Conservation (phyloP, 2,113 vertebrate genomes). For the Corythaixoides concolor region DNA sequence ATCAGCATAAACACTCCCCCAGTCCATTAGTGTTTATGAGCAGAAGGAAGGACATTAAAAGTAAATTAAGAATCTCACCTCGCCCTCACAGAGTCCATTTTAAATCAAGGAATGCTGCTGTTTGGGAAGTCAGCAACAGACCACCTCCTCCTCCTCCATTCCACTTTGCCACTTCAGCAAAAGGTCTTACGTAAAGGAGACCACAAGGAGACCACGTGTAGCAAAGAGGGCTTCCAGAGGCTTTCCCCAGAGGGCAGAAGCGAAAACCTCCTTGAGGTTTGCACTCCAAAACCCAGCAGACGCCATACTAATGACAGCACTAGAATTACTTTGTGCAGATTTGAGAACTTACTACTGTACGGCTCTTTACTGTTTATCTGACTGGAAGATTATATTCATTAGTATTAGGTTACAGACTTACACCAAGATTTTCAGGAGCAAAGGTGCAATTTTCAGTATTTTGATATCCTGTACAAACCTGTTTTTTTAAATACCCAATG, state of each 20-base stretch:
- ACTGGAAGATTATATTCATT: not conserved
- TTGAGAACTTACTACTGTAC: not conserved
- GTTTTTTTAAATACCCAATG: not conserved
- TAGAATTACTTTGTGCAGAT: not conserved
- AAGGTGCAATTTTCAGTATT: not conserved
- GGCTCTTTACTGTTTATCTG: not conserved
- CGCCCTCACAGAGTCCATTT: slow-evolving; percentile 6
- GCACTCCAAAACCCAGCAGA: not conserved
- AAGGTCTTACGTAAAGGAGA: not conserved
- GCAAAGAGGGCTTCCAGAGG: not conserved
- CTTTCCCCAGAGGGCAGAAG: not conserved
- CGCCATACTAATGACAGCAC: not conserved
- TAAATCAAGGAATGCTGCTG: slow-evolving; percentile 7
- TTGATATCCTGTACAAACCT: not conserved
- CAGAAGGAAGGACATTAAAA: not conserved
- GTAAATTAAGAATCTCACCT: slow-evolving; percentile 16
- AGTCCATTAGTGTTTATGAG: not conserved
- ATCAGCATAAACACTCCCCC: not conserved
- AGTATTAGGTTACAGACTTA: not conserved
- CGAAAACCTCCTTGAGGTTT: not conserved
- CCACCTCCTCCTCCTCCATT: not conserved
- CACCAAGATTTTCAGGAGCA: not conserved
- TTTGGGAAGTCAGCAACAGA: not conserved
- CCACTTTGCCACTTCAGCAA: not conserved
- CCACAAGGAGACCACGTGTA: rapidly evolving